Conservation (phyloP, 2,797 vertebrate genomes). For the Catharus ustulatus region DNA sequence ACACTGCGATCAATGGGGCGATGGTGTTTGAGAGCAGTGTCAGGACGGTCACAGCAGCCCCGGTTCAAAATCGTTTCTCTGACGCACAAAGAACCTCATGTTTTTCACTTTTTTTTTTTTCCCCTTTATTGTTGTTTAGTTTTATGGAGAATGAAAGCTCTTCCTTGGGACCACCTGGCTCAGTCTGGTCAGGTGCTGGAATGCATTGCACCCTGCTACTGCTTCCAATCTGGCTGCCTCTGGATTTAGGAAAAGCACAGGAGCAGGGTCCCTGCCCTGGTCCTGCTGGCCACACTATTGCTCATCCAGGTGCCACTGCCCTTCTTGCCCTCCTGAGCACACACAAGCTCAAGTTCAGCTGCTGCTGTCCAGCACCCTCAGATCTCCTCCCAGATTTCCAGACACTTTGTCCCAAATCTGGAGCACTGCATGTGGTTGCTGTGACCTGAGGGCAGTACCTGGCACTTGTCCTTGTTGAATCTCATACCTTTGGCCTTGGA, state of each 20-base stretch:
- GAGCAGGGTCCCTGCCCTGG: neutral
- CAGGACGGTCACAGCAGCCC: neutral
- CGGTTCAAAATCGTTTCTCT: neutral
- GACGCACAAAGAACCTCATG: accelerated
- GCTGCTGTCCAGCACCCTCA: neutral
- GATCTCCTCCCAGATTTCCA: neutral
- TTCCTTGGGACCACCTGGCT: neutral
- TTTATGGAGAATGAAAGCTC: neutral
- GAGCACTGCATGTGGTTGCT: neutral
- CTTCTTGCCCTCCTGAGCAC: neutral
- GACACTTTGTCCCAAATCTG: neutral
- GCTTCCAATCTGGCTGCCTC: neutral
- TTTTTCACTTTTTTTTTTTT: accelerated
- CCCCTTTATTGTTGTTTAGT: neutral
- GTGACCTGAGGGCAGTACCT: neutral
- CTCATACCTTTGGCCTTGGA: neutral
- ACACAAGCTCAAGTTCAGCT: neutral
- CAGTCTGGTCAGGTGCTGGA: neutral
- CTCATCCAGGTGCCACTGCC: neutral
- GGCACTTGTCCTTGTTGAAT: neutral
- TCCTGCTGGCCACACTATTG: neutral
- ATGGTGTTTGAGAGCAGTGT: accelerated
- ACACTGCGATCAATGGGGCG: accelerated
- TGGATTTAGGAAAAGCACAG: neutral
- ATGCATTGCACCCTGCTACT: neutral